phyloP scores from a whole-genome alignment of 2,797 vertebrate genomes.

The Rhinichthys osculus region DNA sequence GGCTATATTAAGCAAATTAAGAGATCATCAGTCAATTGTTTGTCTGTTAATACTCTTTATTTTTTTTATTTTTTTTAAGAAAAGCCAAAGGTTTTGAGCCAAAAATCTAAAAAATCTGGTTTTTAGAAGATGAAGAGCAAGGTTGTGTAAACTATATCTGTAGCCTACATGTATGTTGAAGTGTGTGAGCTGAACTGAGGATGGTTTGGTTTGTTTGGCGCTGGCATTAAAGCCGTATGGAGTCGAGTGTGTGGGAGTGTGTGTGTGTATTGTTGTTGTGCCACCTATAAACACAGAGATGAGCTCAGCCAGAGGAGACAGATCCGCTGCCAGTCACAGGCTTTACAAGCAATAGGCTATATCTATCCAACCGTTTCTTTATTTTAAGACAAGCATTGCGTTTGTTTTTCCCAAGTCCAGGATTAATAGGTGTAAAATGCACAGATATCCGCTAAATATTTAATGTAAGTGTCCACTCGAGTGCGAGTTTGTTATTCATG shows the following conservation, averaged over 20 bases:
- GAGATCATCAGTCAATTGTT: neutral
- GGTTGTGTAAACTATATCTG: neutral
- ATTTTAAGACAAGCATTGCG: neutral
- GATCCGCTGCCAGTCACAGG: neutral
- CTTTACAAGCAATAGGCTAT: neutral
- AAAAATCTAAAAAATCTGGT: neutral
- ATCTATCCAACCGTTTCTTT: neutral
- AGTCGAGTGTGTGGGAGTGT: conserved; percentile 31
- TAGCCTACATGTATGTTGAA: neutral
- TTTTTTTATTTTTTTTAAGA: no score
- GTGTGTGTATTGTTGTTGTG: conserved; percentile 24
- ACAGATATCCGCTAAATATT: no score
- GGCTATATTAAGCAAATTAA: no score
- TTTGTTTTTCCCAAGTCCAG: neutral
- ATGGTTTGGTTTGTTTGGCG: neutral
- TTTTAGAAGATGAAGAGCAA: neutral
- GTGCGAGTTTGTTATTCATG: neutral
- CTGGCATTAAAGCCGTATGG: conserved; percentile 14
- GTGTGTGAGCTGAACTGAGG: neutral
- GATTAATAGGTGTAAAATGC: neutral
- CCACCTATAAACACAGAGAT: conserved; percentile 11
- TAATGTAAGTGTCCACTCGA: neutral
- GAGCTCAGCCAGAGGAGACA: conserved; percentile 13
- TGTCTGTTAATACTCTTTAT: no score
- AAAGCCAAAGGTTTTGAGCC: neutral